These are phyloP conservation scores for Pycnomerus fuliginosus DNA, from an alignment of 2,888 invertebrate species.

Conservation along the genomic window DNA sequence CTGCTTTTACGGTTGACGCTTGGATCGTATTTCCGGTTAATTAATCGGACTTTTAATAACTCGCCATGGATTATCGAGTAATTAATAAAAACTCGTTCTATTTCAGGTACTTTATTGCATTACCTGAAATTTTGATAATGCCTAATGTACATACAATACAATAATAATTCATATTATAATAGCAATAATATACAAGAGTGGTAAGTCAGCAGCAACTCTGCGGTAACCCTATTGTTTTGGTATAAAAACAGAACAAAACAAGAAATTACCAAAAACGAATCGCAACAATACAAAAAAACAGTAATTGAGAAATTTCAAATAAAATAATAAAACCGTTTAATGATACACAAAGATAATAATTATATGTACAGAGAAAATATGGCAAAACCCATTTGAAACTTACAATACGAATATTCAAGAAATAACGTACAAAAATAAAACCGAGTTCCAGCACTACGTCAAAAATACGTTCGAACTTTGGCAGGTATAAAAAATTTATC, in stretches of 20 bases:
- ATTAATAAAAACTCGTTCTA: too few species aligned
- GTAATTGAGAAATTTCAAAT: slow-evolving; percentile 9
- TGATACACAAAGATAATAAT: slow-evolving; percentile 14
- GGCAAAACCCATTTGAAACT: slow-evolving; percentile 30
- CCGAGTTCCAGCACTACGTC: slow-evolving; percentile 18
- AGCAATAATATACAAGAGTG: slow-evolving; percentile 38
- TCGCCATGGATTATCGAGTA: too few species aligned
- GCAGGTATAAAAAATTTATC: slow-evolving; percentile 40
- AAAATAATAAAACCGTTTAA: slow-evolving; percentile 12
- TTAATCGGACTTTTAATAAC: too few species aligned
- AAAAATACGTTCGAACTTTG: slow-evolving; percentile 31
- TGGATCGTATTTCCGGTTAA: too few species aligned
- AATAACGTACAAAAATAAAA: slow-evolving; percentile 14
- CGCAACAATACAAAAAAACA: slow-evolving; percentile 14
- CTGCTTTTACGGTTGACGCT: too few species aligned
- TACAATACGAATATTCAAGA: slow-evolving; percentile 19
- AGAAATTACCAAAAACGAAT: slow-evolving; percentile 11
- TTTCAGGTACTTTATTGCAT: slow-evolving; percentile 54
- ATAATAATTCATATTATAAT: slow-evolving; percentile 38
- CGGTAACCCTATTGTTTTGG: slow-evolving; percentile 45
- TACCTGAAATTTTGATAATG: slow-evolving; percentile 46
- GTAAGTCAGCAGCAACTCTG: slow-evolving; percentile 45
- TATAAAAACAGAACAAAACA: slow-evolving; percentile 32
- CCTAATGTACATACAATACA: slow-evolving; percentile 48
- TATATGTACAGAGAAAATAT: slow-evolving; percentile 25